Evolutionary conservation across 2,113 vertebrate species (phyloP).

Genomic region (Entomyzon cyanotis): DNA sequence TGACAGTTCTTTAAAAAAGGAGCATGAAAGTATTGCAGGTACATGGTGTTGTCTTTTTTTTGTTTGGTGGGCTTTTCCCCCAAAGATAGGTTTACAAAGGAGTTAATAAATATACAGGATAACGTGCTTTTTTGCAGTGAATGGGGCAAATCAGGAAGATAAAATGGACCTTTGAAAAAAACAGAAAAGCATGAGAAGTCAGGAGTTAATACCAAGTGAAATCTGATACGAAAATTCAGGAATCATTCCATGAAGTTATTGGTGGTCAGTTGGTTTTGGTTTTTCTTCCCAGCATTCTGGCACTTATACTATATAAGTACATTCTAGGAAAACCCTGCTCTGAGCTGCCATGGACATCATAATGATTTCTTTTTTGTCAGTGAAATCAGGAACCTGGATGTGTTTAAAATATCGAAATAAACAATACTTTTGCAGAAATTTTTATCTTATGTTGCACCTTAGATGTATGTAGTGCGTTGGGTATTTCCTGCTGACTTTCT

Average conservation of each 20-base stretch:
- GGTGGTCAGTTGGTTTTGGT: background rate
- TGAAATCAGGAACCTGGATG: background rate
- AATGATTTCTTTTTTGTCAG: background rate
- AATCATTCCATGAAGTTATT: background rate
- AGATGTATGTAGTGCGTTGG: background rate
- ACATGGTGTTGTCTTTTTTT: rapidly evolving
- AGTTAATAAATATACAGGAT: background rate
- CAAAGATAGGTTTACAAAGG: background rate
- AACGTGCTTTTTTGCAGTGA: background rate
- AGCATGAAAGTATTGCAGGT: background rate
- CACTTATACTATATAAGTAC: background rate
- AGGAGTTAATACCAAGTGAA: background rate
- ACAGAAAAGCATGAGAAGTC: background rate
- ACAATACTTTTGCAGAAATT: background rate
- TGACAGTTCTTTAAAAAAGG: background rate
- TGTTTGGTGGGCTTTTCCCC: rapidly evolving
- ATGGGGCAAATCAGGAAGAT: background rate
- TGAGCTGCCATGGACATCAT: background rate
- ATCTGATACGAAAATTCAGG: background rate
- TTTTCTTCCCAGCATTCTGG: background rate
- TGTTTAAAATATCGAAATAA: background rate
- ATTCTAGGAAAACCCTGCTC: background rate
- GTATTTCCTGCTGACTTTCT: background rate
- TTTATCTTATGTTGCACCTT: background rate
- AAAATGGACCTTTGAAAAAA: background rate